A percentile compares a stretch with the other conserved stretches of the same genome.
phyloP scores from a whole-genome alignment of 2,888 invertebrate genomes.

The Microplitis manilae region DNA sequence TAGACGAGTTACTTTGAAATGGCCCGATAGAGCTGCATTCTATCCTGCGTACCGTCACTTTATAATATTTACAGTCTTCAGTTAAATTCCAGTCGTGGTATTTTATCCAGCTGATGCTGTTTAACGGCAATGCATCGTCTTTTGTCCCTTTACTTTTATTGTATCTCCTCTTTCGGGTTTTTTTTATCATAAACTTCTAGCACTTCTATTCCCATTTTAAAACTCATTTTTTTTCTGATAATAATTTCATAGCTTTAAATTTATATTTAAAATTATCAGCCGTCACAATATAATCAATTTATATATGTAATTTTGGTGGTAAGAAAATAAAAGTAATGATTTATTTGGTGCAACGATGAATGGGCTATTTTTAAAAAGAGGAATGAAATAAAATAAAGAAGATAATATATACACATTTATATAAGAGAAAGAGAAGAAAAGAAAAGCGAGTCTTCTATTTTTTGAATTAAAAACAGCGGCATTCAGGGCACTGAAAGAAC shows the following conservation, averaged over 20 bases:
- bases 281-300: not conserved
- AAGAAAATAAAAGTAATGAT: not conserved
- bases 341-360: not conserved
- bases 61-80: slow-evolving; percentile 67
- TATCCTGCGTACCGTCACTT: slow-evolving; percentile 61
- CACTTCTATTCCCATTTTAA: no score
- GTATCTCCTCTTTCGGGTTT: slow-evolving; percentile 37
- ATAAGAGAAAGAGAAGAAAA: not conserved
- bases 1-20: slow-evolving; percentile 25
- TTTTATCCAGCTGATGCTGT: slow-evolving; percentile 53
- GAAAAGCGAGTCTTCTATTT: slow-evolving; percentile 60
- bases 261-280: not conserved
- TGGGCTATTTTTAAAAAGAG: slow-evolving; percentile 33
- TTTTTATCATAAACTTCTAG: slow-evolving; percentile 36
- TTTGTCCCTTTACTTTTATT: slow-evolving; percentile 15
- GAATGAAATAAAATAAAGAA: slow-evolving; percentile 45
- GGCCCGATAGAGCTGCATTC: slow-evolving; percentile 59
- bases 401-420: slow-evolving; percentile 29
- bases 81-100: slow-evolving; percentile 65
- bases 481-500: slow-evolving; percentile 19
- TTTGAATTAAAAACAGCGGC: slow-evolving; percentile 49
- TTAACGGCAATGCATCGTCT: not conserved
- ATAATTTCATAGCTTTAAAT: not conserved
- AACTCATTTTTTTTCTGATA: slow-evolving; percentile 21
- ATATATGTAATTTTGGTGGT: not conserved